A percentile compares a stretch with the other conserved stretches of the same genome.
Evolutionary conservation across 2,113 vertebrate species (phyloP).

Genomic region (Nycticebus coucang): DNA sequence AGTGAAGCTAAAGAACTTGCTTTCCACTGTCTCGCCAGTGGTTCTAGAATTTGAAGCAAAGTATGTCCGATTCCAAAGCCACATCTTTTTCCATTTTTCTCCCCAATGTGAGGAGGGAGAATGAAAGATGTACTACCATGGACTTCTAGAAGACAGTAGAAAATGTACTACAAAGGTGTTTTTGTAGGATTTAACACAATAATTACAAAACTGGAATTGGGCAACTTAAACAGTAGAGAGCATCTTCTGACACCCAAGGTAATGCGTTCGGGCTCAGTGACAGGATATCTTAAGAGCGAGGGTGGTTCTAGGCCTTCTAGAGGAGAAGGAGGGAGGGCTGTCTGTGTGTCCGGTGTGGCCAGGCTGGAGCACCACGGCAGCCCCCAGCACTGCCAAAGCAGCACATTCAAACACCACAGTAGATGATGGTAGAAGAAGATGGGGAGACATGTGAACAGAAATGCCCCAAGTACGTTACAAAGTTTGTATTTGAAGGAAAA

Average conservation of each 20-base stretch:
- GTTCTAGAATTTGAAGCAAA: not conserved
- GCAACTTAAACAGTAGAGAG: not conserved
- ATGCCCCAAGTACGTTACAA: not conserved
- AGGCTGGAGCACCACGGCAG: not conserved
- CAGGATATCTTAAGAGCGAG: not conserved
- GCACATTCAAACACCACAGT: not conserved
- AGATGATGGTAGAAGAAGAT: not conserved
- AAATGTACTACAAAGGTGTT: not conserved
- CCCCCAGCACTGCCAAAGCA: not conserved
- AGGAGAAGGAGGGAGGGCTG: not conserved
- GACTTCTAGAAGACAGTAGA: not conserved
- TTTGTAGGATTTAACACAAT: not conserved
- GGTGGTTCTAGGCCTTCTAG: not conserved
- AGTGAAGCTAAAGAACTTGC: not conserved
- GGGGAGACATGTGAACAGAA: no score
- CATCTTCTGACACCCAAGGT: not conserved
- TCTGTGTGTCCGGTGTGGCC: not conserved
- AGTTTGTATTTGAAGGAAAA: not conserved
- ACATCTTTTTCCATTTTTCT: not conserved
- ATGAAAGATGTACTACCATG: not conserved
- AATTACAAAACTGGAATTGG: not conserved
- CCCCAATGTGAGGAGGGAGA: not conserved
- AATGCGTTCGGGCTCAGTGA: not conserved
- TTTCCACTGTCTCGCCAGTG: not conserved
- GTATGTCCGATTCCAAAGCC: not conserved